Base-by-base conservation (phyloP, 2,888 invertebrate genomes). In the Himalopsyche japonica region DNA sequence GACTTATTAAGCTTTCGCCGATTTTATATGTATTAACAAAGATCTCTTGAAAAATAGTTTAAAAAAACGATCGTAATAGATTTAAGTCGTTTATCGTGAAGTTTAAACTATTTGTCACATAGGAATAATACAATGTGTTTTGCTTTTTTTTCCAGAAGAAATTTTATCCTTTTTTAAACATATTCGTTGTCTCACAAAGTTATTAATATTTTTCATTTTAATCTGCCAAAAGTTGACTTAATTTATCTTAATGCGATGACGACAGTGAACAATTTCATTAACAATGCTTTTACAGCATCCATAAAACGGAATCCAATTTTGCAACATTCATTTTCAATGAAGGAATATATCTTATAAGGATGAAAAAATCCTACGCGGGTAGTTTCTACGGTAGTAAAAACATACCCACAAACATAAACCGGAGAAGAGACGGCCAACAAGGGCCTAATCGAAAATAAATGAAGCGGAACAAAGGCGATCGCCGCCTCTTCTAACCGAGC, bases 361-460 rank as follows among this genome's bases (percentile, higher is more conserved):
- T 12, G 24, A 76, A 47, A 79, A 79, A 57, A 80, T 57, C 32
- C 18, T 80, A 12, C 57, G 34, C 32, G 32, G 30, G 80, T 43
- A 20, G 24, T 49, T 27, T 57, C 30, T 34, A 34, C 64, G 82
- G 34, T 70, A 43, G 34, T 64, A 82, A 79, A 82, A 79, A 76
- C 34, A 27, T 30, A 37, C 49, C 49, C 70, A 24, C 76, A 70
- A 47, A 80, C 64, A 79, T 79, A 82, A 78, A 82, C 78, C 70
- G 76, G 20, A 80, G 47, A 80, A 76, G 32, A 80, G n/a, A 83
- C 83, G 48, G 76, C 80, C 85, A 80, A 82, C 82, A 57, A 76
- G 80, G 80, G 82, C 79, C 85, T 82, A 82, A 85, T 85, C 82
- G 85, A 82, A 82, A 82, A 82, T 82, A 85, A 85, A 85, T 80